A percentile compares a stretch with the other conserved stretches of the same genome.
phyloP scores from a whole-genome alignment of 2,888 invertebrate genomes.

The Stenoptilia bipunctidactyla region DNA sequence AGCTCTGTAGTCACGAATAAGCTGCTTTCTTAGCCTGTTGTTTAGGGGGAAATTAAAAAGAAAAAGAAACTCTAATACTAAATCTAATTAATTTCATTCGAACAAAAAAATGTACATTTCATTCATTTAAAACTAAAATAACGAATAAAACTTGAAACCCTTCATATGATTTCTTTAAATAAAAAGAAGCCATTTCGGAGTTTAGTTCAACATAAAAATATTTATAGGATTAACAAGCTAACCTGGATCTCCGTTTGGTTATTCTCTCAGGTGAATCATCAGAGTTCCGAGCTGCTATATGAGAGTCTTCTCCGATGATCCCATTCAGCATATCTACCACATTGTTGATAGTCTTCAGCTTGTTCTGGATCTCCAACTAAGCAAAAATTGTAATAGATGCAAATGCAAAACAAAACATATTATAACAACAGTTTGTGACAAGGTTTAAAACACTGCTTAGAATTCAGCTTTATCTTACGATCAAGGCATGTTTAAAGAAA shows the following conservation, averaged over 20 bases:
- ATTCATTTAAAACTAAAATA: background rate
- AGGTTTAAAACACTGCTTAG: no score
- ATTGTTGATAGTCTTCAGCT: conserved; percentile 86
- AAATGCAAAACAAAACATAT: background rate
- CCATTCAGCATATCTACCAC: conserved; percentile 90
- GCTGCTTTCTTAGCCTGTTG: background rate
- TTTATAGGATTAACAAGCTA: conserved; percentile 14
- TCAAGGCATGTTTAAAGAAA: no score
- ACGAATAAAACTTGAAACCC: no score
- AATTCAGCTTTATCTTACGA: no score
- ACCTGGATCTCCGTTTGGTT: conserved; percentile 62
- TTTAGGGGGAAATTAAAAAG: background rate
- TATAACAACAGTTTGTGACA: no score
- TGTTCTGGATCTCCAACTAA: conserved; percentile 83
- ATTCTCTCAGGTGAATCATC: conserved; percentile 36
- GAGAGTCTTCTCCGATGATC: conserved; percentile 81
- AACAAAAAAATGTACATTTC: background rate
- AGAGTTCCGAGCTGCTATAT: conserved; percentile 17
- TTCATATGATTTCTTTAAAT: no score
- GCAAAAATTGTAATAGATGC: conserved; percentile 22
- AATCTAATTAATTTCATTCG: background rate
- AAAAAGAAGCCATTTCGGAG: background rate
- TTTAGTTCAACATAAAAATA: background rate
- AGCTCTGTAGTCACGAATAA: background rate
- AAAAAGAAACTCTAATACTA: background rate